phyloP scores from a whole-genome alignment of 2,797 vertebrate genomes.

The Parambassis ranga region DNA sequence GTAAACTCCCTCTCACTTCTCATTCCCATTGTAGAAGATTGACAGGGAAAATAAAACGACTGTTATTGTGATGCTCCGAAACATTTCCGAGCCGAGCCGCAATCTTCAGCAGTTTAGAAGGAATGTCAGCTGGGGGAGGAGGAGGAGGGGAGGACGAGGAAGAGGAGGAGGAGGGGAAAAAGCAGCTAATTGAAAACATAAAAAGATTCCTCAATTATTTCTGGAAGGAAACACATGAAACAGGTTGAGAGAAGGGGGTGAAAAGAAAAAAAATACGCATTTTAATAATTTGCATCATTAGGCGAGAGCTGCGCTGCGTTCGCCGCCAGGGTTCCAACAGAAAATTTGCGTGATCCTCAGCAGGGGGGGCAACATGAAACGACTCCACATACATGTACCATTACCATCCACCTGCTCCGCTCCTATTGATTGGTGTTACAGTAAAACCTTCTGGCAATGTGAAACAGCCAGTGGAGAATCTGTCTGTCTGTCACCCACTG shows the following conservation, averaged over 20 bases:
- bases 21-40: slow-evolving; percentile 47
- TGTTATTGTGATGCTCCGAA: slow-evolving; percentile 37
- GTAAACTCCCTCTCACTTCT: slow-evolving; percentile 47
- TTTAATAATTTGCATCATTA: slow-evolving; percentile 70
- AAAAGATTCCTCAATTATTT: slow-evolving; percentile 73
- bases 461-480: slow-evolving; percentile 37
- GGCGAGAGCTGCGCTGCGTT: slow-evolving; percentile 32
- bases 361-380: slow-evolving; percentile 31
- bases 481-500: slow-evolving; percentile 12
- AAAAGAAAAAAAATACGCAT: slow-evolving; percentile 49
- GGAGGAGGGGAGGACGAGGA: background rate
- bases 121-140: slow-evolving; percentile 33
- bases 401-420: background rate
- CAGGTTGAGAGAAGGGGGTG: too few species aligned
- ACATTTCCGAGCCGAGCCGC: slow-evolving; percentile 37
- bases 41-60: slow-evolving; percentile 57
- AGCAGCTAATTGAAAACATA: slow-evolving; percentile 67
- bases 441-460: too few species aligned
- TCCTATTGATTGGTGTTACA: too few species aligned
- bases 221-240: slow-evolving; percentile 54
- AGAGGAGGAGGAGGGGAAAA: background rate
- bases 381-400: too few species aligned
- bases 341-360: slow-evolving; percentile 38
- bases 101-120: slow-evolving; percentile 65
- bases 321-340: slow-evolving; percentile 19